phyloP scores from a whole-genome alignment of 2,888 invertebrate species.

The Parnassius smintheus region DNA sequence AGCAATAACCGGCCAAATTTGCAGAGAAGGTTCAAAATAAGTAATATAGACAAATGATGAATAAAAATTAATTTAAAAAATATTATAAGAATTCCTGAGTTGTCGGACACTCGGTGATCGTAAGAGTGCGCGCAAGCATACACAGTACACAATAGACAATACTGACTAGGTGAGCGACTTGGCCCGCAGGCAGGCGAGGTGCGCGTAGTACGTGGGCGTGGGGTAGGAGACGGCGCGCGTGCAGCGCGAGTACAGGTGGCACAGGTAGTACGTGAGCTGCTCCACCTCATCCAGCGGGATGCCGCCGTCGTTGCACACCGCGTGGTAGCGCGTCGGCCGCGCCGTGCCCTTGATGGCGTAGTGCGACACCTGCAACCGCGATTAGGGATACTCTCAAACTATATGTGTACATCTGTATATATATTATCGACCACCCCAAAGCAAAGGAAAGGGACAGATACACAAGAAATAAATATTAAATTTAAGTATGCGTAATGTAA shows the following conservation, averaged over 20 bases:
- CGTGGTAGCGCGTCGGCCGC: slow-evolving; percentile 92
- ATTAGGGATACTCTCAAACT: too few relatives aligned
- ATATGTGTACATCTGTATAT: too few relatives aligned
- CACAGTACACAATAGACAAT: neutral
- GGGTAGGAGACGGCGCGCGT: slow-evolving; percentile 92
- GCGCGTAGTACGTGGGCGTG: slow-evolving; percentile 93
- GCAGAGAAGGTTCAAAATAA: too few relatives aligned
- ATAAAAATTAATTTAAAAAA: too few relatives aligned
- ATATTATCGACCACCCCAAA: too few relatives aligned
- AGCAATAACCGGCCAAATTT: too few relatives aligned
- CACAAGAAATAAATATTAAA: too few relatives aligned
- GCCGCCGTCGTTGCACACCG: slow-evolving; percentile 89
- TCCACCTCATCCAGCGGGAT: slow-evolving; percentile 89
- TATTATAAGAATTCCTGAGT: too few relatives aligned
- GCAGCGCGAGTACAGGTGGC: slow-evolving; percentile 92
- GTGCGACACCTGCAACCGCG: slow-evolving; percentile 73
- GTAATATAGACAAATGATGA: too few relatives aligned
- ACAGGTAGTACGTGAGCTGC: slow-evolving; percentile 89
- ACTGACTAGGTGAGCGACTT: slow-evolving; percentile 72
- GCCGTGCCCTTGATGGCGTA: slow-evolving; percentile 90
- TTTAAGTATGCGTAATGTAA: too few relatives aligned
- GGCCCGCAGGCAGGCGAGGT: slow-evolving; percentile 90
- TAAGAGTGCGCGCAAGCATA: neutral
- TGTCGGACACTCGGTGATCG: too few relatives aligned
- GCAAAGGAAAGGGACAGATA: too few relatives aligned